Percentiles rank a stretch among this genome's conserved stretches.
Conservation (phyloP, 2,888 invertebrate species). For the Drosophila longiperda region DNA sequence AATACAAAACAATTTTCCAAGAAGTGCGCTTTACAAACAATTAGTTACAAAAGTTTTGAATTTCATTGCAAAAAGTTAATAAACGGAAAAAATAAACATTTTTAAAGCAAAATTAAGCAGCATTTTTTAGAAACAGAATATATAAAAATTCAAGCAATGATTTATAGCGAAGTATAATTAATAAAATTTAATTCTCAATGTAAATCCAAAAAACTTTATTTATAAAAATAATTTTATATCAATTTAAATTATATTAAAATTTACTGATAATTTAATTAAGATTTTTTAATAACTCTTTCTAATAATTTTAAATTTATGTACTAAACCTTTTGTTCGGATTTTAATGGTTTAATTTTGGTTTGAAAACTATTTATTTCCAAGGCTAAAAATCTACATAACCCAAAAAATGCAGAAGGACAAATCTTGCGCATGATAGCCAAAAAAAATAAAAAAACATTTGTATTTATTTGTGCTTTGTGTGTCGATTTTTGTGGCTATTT, state of each 20-base stretch:
- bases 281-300: neutral
- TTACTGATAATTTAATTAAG: no score
- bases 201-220: no score
- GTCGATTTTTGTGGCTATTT: constrained; percentile 12
- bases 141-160: no score
- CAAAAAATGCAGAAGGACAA: constrained; percentile 37
- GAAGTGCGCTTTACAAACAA: neutral
- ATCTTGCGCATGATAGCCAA: constrained; percentile 31
- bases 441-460: constrained; percentile 26
- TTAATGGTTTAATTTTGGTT: neutral
- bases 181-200: no score
- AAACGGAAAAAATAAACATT: neutral
- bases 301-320: neutral
- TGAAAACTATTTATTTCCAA: constrained; percentile 26
- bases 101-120: neutral
- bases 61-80: no score
- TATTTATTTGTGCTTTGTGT: neutral
- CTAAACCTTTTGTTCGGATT: neutral
- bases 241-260: no score
- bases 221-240: no score
- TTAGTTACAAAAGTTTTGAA: neutral
- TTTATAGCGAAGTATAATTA: neutral
- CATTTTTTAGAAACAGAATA: neutral
- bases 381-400: constrained; percentile 38
- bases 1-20: neutral